Evolutionary conservation across 64 coral and sea anemone genomes (phyloP).

Genomic region (Astreopora myriophthalma): DNA sequence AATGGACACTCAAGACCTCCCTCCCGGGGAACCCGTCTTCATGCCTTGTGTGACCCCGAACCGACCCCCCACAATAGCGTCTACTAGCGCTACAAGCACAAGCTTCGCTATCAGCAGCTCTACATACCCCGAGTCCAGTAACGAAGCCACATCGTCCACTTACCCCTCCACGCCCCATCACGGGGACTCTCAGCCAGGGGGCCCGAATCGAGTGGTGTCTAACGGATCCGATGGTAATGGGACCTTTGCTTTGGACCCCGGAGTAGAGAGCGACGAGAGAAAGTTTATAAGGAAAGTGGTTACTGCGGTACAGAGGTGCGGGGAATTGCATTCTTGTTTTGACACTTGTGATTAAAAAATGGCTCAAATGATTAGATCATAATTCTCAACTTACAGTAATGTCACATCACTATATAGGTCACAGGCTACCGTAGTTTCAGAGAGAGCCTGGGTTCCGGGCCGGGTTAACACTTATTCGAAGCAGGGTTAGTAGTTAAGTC

Average conservation of each 20-base stretch:
- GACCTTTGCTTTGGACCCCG: conserved; percentile 59
- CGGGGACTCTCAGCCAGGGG: conserved; percentile 55
- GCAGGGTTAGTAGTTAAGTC: too few relatives aligned
- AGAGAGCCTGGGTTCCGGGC: too few relatives aligned
- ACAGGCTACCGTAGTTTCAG: too few relatives aligned
- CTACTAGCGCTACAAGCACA: conserved; percentile 90
- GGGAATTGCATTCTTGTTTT: background rate
- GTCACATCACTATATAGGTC: too few relatives aligned
- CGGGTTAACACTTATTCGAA: too few relatives aligned
- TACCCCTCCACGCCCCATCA: conserved; percentile 84
- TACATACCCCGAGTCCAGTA: conserved; percentile 92
- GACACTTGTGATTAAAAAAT: background rate
- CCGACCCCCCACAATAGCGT: conserved; percentile 69
- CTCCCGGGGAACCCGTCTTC: conserved; percentile 77
- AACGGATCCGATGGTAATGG: conserved; percentile 68
- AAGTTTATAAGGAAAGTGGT: conserved; percentile 80
- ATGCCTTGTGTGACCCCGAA: conserved; percentile 91
- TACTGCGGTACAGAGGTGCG: conserved; percentile 84
- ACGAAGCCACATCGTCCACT: conserved; percentile 83
- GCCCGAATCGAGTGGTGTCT: background rate
- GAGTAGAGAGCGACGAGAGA: conserved; percentile 67
- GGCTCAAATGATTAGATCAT: too few relatives aligned
- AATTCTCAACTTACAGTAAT: background rate
- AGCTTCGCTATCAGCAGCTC: conserved; percentile 89
- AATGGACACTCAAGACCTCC: conserved; percentile 11